Base-by-base conservation (phyloP, 2,797 vertebrate genomes). In the Gymnodraco acuticeps region DNA sequence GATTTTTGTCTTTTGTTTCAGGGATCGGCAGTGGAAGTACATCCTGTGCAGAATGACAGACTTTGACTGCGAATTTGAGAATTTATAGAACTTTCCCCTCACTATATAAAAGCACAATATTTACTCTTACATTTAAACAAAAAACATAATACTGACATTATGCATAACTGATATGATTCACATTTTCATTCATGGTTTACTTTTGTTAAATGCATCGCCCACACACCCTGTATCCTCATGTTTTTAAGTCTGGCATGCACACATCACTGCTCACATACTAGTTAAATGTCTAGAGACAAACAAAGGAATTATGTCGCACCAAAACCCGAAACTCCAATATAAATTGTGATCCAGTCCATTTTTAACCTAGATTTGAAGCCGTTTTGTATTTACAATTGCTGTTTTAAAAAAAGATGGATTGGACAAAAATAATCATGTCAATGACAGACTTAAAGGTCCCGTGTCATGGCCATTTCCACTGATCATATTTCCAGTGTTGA, bases 1-100 rank as follows among this genome's bases (percentile, higher is more conserved):
- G 3, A 10, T 31, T 63, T 79, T 61, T 81, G 12, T 83, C 14
- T 80, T 93, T 64, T 80, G 17, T 93, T 93, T 64, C 95, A 99
- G 98, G 93, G 98, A 99, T 92, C 97, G 98, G 41, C 98, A 99
- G 83, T 99, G 98, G 98, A 99, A 99, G 91, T 99, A 98, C 92
- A 96, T 97, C 77, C 88, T 99, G 93, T 99, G 98, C 96, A 96
- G 96, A 84, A 98, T 98, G 97, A 99, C 98, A 31, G 95, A 97
- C 50, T 97, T 96, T 81, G 95, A 99, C 91, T 99, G 98, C 84
- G 93, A 96, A 66, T 99, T 97, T 93, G 93, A 95, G 77, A 99
- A 96, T 78, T 92, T 96, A 75, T 99, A 96, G 91, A 90, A 64
- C 38, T 60, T 76, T 41, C 60, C 67, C 53, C 76, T 13, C 23